Base-by-base conservation (phyloP, 2,113 vertebrate species). In the Polypterus senegalus region DNA sequence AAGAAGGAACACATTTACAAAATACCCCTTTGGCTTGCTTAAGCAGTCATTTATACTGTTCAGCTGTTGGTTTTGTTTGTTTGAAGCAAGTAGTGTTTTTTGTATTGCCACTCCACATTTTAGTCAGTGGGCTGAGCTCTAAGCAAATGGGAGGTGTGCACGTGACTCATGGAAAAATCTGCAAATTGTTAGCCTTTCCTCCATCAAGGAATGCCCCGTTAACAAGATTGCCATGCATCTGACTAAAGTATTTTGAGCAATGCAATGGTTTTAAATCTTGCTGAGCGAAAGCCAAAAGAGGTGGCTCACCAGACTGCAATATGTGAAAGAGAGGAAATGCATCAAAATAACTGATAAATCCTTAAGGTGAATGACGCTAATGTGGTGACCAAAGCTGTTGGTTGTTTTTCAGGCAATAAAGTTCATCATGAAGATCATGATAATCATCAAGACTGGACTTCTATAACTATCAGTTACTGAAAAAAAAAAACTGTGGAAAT, bases 341-440 rank as follows among this genome's bases (percentile, higher is more conserved):
- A 27, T 27, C 27, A 27, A 27, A 27, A 27, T 27, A 27, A 27
- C 27, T 27, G 27, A 27, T 27, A 27, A 27, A 27, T 27, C 27
- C 27, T 27, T 27, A 27, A 27, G 27, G 27, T 2, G 27, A 27
- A 10, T 7, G 3, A 53, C 5, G 44, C 49, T 4, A 1, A 27
- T 3, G 49, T 73, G 72, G 57, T 88, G 68, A 89, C 74, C 58
- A 45, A 75, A 67, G 73, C 80, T 60, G 63, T 7, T 62, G 3
- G 66, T 65, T 71, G 52, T 73, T 76, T 71, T 73, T 77, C 82
- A 97, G 93, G 84, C 92, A 86, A 86, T 78, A 88, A 81, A 82
- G 91, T 86, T 85, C 88, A 89, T 82, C 84, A 94, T 91, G 91
- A 88, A 82, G 79, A 78, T 83, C 86, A 75, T 79, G 81, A 84